A percentile compares a stretch with the other conserved stretches of the same genome.
Evolutionary conservation across 2,113 vertebrate genomes (phyloP).

Genomic region (Prinia subflava): DNA sequence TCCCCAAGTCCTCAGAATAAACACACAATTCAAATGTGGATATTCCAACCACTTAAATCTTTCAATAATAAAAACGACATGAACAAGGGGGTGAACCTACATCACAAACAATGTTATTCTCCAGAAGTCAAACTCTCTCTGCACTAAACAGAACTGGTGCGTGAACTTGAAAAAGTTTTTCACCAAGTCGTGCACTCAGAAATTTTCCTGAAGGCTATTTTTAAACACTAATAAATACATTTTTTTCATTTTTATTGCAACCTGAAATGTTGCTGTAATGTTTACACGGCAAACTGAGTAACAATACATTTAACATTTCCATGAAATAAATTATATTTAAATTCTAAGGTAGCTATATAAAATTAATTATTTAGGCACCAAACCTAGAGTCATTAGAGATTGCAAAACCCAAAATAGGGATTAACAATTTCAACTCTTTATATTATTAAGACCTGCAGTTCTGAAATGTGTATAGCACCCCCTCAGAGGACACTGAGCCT

Average conservation of each 20-base stretch:
- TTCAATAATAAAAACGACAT: not conserved
- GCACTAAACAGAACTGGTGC: not conserved
- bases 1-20: not conserved
- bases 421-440: not conserved
- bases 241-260: not conserved
- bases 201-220: not conserved
- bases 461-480: not conserved
- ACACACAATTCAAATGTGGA: not conserved
- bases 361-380: not conserved
- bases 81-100: not conserved
- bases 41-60: not conserved
- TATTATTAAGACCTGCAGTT: not conserved
- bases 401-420: not conserved
- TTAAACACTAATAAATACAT: not conserved
- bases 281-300: not conserved
- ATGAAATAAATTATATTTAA: conserved; percentile 37
- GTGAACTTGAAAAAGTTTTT: not conserved
- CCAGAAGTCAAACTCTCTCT: not conserved
- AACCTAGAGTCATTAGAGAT: not conserved
- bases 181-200: not conserved
- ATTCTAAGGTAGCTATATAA: not conserved
- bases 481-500: not conserved
- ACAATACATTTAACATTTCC: not conserved
- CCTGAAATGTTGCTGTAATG: not conserved
- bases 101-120: not conserved